Conservation (phyloP, 1,140 invertebrate species). For the Lordiphosa stackelbergi region DNA sequence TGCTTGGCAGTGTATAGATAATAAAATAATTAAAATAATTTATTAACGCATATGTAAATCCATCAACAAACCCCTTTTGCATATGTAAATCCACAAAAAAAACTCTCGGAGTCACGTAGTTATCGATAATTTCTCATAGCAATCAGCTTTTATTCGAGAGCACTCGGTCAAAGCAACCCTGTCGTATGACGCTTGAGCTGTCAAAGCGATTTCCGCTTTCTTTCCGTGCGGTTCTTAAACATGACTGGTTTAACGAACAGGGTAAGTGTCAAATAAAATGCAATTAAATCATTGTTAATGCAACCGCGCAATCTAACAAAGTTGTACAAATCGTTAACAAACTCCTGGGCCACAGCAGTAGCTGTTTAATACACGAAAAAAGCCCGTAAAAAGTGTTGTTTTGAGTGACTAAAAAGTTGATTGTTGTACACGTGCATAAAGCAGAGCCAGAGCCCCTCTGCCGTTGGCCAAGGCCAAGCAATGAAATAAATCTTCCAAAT, state of each 20-base stretch:
- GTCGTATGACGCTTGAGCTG: constrained; percentile 45
- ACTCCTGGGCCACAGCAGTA: background rate
- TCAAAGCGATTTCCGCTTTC: constrained; percentile 75
- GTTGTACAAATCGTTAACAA: constrained; percentile 21
- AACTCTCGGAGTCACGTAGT: no score
- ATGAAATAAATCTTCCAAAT: constrained; percentile 6
- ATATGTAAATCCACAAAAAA: no score
- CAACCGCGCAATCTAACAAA: constrained; percentile 24
- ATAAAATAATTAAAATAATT: no score
- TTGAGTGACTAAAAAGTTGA: constrained; percentile 28
- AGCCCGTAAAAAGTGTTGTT: constrained; percentile 1
- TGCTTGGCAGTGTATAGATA: no score
- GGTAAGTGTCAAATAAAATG: constrained; percentile 76
- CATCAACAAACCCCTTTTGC: no score
- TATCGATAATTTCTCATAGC: background rate
- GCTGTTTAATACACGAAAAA: constrained; percentile 6
- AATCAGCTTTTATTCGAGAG: background rate
- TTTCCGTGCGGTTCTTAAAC: constrained; percentile 82
- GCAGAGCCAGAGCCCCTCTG: constrained; percentile 1
- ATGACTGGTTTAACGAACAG: constrained; percentile 83
- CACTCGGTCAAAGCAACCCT: constrained; percentile 43
- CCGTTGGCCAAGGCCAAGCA: background rate
- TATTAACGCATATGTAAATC: no score
- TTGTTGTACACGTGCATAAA: constrained; percentile 55
- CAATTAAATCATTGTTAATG: constrained; percentile 25